These are phyloP conservation scores for Bufo bufo DNA, from an alignment of 2,113 vertebrate genomes.

Conservation along the genomic window DNA sequence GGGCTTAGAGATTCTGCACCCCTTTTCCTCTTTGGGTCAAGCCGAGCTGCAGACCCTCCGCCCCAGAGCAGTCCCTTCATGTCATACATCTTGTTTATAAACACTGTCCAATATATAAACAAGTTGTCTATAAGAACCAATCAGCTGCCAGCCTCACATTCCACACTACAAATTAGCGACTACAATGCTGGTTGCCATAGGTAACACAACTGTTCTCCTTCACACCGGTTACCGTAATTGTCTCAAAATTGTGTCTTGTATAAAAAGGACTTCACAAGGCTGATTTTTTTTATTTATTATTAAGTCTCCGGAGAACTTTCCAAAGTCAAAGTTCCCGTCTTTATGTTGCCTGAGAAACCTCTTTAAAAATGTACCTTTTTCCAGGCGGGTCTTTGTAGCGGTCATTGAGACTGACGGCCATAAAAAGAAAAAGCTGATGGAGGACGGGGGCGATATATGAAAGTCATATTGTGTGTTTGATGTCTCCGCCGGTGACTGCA, in stretches of 20 bases:
- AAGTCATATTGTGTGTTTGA: slow-evolving; percentile 48
- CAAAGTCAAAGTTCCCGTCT: slow-evolving; percentile 8
- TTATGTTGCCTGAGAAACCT: slow-evolving; percentile 2
- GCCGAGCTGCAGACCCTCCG: no score
- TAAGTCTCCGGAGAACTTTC: slow-evolving; percentile 24
- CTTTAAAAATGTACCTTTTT: slow-evolving; percentile 36
- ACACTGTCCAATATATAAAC: no score
- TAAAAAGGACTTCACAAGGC: neutral
- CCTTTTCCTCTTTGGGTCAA: no score
- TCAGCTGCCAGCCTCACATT: neutral
- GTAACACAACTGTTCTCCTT: neutral
- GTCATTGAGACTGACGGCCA: slow-evolving; percentile 5
- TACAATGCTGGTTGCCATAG: neutral
- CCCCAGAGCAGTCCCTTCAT: neutral
- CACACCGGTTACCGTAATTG: neutral
- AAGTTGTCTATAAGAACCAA: neutral
- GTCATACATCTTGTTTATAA: no score
- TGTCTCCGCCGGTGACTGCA: slow-evolving; percentile 38
- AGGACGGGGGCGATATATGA: slow-evolving; percentile 17
- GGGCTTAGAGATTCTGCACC: no score
- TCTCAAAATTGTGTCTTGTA: neutral
- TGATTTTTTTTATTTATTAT: neutral
- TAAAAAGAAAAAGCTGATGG: slow-evolving; percentile 30
- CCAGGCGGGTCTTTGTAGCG: slow-evolving; percentile 31
- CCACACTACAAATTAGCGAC: neutral